These are phyloP conservation scores for Silurus lanzhouensis DNA, from an alignment of 2,797 vertebrate genomes.

Conservation along the genomic window DNA sequence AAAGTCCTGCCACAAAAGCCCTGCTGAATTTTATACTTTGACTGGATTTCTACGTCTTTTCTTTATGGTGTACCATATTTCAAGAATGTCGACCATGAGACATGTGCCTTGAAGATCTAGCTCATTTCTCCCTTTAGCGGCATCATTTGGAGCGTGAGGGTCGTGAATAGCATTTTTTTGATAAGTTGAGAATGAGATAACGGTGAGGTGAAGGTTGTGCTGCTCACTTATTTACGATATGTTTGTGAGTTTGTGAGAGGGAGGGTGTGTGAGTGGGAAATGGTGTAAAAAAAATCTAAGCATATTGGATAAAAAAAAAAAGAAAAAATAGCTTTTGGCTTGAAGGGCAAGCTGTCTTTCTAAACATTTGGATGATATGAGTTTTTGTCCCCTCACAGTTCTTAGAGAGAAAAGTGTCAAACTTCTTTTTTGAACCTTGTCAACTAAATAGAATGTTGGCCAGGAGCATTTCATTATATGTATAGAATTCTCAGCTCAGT, in stretches of 20 bases:
- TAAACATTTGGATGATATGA: conserved; percentile 3
- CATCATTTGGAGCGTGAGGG: neutral
- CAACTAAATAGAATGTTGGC: neutral
- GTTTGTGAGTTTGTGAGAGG: neutral
- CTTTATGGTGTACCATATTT: neutral
- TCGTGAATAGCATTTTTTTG: neutral
- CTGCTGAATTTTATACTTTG: neutral
- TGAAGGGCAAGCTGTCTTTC: conserved; percentile 11
- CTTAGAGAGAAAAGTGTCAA: neutral
- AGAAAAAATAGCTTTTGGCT: conserved; percentile 11
- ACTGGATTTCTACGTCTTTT: neutral
- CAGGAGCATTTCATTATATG: neutral
- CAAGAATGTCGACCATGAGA: neutral
- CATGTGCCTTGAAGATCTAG: neutral
- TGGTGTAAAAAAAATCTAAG: neutral
- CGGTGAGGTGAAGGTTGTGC: conserved; percentile 38
- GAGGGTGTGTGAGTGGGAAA: neutral
- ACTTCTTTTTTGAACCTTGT: conserved; percentile 6
- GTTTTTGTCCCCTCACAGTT: neutral
- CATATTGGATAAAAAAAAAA: conserved; percentile 11
- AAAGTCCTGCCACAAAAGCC: neutral
- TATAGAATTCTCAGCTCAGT: neutral
- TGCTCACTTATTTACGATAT: conserved; percentile 37
- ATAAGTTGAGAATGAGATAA: conserved; percentile 27
- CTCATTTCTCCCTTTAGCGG: neutral